A percentile compares a stretch with the other conserved stretches of the same genome.
phyloP scores from a whole-genome alignment of 64 coral and sea anemone genomes.

The Hydrozoanthus tunicans region DNA sequence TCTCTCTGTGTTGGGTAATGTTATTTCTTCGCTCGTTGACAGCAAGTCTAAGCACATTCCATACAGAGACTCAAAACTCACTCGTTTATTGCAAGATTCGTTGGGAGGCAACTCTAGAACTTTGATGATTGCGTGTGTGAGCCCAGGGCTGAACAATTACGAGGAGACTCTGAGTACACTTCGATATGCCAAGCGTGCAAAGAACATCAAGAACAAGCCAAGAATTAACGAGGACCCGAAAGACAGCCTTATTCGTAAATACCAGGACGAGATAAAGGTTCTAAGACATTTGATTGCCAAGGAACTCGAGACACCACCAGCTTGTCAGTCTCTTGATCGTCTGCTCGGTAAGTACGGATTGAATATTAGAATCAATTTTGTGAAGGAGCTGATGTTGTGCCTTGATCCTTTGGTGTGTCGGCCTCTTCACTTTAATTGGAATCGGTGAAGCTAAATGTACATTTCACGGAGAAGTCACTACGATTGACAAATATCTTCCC shows the following conservation, averaged over 20 bases:
- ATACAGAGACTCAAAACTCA: conserved; percentile 95
- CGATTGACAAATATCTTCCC: too few species aligned
- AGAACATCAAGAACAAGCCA: conserved; percentile 91
- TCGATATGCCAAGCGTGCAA: conserved; percentile 88
- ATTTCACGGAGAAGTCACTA: too few species aligned
- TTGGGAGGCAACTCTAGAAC: conserved; percentile 87
- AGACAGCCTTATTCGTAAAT: conserved; percentile 86
- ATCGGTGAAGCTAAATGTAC: not conserved
- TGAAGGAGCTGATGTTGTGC: too few species aligned
- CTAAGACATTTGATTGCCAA: conserved; percentile 81
- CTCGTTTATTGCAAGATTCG: conserved; percentile 86
- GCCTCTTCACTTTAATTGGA: not conserved
- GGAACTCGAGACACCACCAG: conserved; percentile 68
- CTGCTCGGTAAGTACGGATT: conserved; percentile 53
- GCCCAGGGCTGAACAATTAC: conserved; percentile 89
- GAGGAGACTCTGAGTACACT: conserved; percentile 92
- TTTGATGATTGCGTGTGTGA: conserved; percentile 94
- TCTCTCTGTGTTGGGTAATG: conserved; percentile 87
- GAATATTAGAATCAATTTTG: not conserved
- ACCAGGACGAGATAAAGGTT: conserved; percentile 87
- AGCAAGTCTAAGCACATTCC: conserved; percentile 80
- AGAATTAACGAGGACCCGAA: conserved; percentile 94
- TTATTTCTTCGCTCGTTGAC: conserved; percentile 87
- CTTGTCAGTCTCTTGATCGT: conserved; percentile 20
- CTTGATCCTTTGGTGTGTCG: too few species aligned